phyloP scores from a whole-genome alignment of 2,888 invertebrate species.

The Polydrusus tereticollis region DNA sequence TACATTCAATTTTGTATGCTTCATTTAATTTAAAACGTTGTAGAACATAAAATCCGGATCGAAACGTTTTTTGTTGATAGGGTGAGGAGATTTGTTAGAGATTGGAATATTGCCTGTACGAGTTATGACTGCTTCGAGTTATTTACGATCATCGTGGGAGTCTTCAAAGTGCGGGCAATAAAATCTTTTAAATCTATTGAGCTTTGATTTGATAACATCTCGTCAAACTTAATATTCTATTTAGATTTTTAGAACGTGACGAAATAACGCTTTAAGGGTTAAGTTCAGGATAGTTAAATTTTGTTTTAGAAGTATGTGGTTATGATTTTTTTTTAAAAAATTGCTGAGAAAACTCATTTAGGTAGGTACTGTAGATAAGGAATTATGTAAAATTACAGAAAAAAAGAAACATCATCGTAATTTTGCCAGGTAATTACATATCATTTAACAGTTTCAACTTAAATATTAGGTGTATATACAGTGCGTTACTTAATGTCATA shows the following conservation, averaged over 20 bases:
- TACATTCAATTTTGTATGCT: slow-evolving; percentile 36
- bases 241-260: neutral
- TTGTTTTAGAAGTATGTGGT: no score
- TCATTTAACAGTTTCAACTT: no score
- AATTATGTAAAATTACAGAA: no score
- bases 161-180: neutral
- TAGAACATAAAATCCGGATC: slow-evolving; percentile 29
- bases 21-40: slow-evolving; percentile 32
- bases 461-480: no score
- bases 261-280: neutral
- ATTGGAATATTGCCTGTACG: slow-evolving; percentile 2
- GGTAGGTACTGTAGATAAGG: no score
- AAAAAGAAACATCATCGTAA: no score
- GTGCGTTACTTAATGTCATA: no score
- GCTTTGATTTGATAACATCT: neutral
- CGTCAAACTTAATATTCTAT: neutral
- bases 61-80: slow-evolving; percentile 22
- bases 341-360: no score
- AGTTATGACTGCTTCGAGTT: slow-evolving; percentile 19
- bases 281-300: no score
- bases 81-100: slow-evolving; percentile 23
- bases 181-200: slow-evolving; percentile 4
- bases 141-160: slow-evolving; percentile 15
- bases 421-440: no score
- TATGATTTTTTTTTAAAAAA: no score